A percentile compares a stretch with the other conserved stretches of the same genome.
phyloP scores from a whole-genome alignment of 2,888 invertebrate species.

The Acrocyrtus sp. region DNA sequence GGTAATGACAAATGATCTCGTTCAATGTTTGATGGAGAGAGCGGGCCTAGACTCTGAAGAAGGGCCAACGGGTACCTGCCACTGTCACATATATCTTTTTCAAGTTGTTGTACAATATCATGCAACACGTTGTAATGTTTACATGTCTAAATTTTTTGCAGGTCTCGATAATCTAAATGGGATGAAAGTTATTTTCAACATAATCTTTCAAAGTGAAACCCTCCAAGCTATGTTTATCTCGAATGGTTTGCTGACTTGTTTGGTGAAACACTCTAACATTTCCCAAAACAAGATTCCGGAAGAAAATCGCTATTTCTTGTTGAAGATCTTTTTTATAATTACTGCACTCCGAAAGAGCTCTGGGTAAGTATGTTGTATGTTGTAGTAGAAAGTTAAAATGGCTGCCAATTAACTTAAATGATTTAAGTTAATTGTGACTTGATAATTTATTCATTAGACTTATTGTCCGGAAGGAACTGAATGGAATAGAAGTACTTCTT shows the following conservation, averaged over 20 bases:
- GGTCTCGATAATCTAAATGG: constrained; percentile 73
- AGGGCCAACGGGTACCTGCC: constrained; percentile 3
- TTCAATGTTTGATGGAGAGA: constrained; percentile 75
- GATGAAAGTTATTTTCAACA: constrained; percentile 88
- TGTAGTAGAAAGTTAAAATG: no score
- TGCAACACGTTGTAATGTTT: no score
- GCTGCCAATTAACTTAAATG: no score
- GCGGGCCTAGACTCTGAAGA: constrained; percentile 69
- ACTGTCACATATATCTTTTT: no score
- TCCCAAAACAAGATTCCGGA: constrained; percentile 69
- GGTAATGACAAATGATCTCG: constrained; percentile 75
- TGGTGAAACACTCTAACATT: constrained; percentile 77
- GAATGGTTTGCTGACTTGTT: constrained; percentile 76
- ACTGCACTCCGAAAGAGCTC: constrained; percentile 83
- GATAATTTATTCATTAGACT: no score
- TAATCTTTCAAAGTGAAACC: constrained; percentile 79
- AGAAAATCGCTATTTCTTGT: constrained; percentile 85
- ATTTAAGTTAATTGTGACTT: no score
- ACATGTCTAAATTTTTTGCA: neutral
- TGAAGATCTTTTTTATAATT: constrained; percentile 87
- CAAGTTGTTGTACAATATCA: no score
- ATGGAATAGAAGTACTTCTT: constrained; percentile 76
- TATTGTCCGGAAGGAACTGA: constrained; percentile 75
- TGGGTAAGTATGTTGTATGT: constrained; percentile 64
- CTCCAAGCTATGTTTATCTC: constrained; percentile 73